Evolutionary conservation across 2,888 invertebrate species (phyloP), one percentile per base, ranked within the genome.

Genomic region (Stegana nigrithorax): DNA sequence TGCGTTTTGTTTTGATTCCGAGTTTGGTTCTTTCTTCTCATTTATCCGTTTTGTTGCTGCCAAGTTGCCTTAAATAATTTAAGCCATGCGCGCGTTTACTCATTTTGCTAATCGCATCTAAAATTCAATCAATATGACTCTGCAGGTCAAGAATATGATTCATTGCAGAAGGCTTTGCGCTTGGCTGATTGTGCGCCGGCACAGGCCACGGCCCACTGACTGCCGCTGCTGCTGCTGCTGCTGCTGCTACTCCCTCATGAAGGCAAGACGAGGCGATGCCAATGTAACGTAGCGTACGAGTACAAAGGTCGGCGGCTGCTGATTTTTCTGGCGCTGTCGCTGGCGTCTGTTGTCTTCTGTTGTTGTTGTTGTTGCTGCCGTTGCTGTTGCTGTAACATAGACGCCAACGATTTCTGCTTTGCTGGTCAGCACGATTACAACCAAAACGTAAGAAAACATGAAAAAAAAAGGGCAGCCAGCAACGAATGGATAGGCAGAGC

Each of bases 41-140:
- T n/a, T n/a, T n/a, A n/a, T n/a, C n/a, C n/a, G n/a, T n/a, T n/a
- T n/a, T n/a, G n/a, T n/a, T n/a, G n/a, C n/a, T n/a, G n/a, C n/a
- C n/a, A n/a, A n/a, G n/a, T 25, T 44, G 10, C 6, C 45, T 27
- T 45, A 45, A 58, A 58, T 58, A 62, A 65, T 65, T 62, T 62
- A 60, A 65, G 62, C 59, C 67, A 61, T 56, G 10, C 10, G 47
- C 23, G 21, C 10, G n/a, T n/a, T 36, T n/a, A n/a, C 36, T 36
- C 10, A 1, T n/a, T n/a, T 63, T 61, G 59, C 64, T 65, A 67
- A 64, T 64, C 65, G 60, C 62, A 70, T 67, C 64, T 69, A 63
- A 71, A 70, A 71, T 69, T 70, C 68, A 72, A 70, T 72, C 70
- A 68, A 68, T 68, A 69, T 65, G 67, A 70, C 68, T 69, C 25